Evolutionary conservation across 2,888 invertebrate genomes (phyloP).

Genomic region (Pseudococcus jackbeardsleyi): DNA sequence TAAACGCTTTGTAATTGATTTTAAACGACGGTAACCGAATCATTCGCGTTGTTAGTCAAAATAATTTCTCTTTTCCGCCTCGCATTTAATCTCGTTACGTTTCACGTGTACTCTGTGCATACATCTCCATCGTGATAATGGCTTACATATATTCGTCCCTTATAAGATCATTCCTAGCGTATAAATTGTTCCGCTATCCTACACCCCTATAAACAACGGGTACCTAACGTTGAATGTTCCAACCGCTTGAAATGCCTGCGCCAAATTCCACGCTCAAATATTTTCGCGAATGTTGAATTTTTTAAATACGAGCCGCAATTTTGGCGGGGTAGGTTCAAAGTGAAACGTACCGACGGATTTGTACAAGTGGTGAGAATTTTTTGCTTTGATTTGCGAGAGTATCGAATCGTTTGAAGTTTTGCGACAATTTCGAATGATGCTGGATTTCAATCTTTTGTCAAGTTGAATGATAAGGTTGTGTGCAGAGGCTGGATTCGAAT

Average conservation of each 20-base stretch:
- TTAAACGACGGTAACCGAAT: slow-evolving; percentile 47
- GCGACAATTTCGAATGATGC: too few species aligned
- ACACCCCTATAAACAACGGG: background rate
- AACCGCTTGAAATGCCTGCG: background rate
- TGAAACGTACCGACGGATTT: background rate
- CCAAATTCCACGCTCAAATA: slow-evolving; percentile 5
- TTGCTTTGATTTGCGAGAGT: background rate
- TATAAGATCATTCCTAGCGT: slow-evolving; percentile 37
- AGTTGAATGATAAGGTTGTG: too few species aligned
- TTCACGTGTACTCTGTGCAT: background rate
- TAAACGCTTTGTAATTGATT: slow-evolving; percentile 34
- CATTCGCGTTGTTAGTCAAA: slow-evolving; percentile 43
- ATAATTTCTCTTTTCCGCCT: slow-evolving; percentile 52
- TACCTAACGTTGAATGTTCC: background rate
- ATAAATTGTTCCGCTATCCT: slow-evolving; percentile 30
- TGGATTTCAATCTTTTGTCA: too few species aligned
- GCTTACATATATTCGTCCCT: slow-evolving; percentile 26
- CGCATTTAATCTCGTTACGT: slow-evolving; percentile 47
- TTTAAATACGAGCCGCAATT: background rate
- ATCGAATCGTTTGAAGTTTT: background rate
- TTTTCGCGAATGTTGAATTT: background rate
- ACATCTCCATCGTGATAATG: slow-evolving; percentile 11
- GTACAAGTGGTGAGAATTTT: background rate
- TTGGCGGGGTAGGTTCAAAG: background rate
- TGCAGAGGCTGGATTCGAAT: too few species aligned